phyloP scores from a whole-genome alignment of 1,140 invertebrate species.

The Antheraea mylitta region DNA sequence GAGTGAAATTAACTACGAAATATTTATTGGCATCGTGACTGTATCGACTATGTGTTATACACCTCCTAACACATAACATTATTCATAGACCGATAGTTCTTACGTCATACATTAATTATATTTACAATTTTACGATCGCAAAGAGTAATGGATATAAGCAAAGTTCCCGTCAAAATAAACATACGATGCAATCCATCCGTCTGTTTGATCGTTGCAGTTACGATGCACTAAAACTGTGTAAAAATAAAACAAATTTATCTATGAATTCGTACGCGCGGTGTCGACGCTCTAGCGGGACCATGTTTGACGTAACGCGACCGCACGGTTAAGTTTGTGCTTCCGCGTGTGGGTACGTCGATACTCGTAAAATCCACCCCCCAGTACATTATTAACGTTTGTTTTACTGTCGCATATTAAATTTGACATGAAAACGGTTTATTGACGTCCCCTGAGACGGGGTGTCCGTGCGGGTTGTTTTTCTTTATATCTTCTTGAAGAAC shows the following conservation, averaged over 20 bases:
- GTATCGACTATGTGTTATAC: no score
- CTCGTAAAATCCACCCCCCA: slow-evolving; percentile 28
- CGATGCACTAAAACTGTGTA: slow-evolving; percentile 31
- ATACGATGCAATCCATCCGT: slow-evolving; percentile 37
- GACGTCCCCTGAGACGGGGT: slow-evolving; percentile 1
- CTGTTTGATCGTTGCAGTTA: slow-evolving; percentile 44
- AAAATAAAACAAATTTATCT: no score
- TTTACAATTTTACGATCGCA: slow-evolving; percentile 12
- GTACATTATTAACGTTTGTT: slow-evolving; percentile 41
- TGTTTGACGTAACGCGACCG: neutral
- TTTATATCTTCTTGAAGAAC: neutral
- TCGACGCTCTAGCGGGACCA: slow-evolving; percentile 5
- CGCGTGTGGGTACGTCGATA: neutral
- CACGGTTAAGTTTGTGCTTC: neutral
- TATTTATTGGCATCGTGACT: no score
- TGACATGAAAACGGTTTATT: slow-evolving; percentile 30
- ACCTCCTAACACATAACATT: no score
- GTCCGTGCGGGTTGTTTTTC: neutral
- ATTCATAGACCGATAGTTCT: neutral
- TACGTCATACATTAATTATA: slow-evolving; percentile 16
- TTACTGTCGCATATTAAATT: slow-evolving; percentile 49
- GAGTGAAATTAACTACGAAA: no score
- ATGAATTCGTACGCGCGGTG: no score
- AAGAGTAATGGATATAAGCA: neutral
- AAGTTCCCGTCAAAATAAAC: slow-evolving; percentile 30